Evolutionary conservation across 2,888 invertebrate genomes (phyloP), one percentile per base, ranked within the genome.

Genomic region (Rhodophaea formosa): DNA sequence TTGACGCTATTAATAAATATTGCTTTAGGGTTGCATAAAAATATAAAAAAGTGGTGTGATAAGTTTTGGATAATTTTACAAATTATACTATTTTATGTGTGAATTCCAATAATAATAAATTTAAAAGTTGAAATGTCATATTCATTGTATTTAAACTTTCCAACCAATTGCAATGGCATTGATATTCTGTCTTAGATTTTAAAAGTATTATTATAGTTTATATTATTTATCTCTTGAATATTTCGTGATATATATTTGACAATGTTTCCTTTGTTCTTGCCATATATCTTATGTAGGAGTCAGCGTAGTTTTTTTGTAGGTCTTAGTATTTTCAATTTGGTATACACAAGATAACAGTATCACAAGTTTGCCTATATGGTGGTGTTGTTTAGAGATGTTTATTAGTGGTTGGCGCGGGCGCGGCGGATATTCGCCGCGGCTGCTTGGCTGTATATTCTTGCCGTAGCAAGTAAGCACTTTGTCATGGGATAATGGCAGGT

Each of bases 21-120:
- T 85, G 89, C 90, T 90, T 91, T 85, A 89, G 88, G 87, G 83
- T 88, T 90, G 88, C 90, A 89, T 87, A 87, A 89, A 88, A 84
- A 78, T 82, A 82, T 84, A 82, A 88, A 87, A 56, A 87, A 81
- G 88, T 89, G 89, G 88, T 89, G 89, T 91, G 90, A 91, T 91
- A 91, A 86, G 88, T 91, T 91, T 91, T 91, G 87, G 91, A 91
- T 90, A 88, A 89, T 91, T 91, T 91, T 91, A 91, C 91, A 91
- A 91, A 88, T 90, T 89, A 84, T 89, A 89, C 88, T 89, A 89
- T 88, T 88, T 89, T 91, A 83, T 86, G 86, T 89, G 88, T 88
- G 85, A 84, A 87, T 86, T 89, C 87, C 87, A 84, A 84, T 83
- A 83, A 84, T 77, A 78, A 80, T 76, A 86, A 88, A 86, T 85